phyloP scores from a whole-genome alignment of 1,140 invertebrate species.

The Prorops nasuta region DNA sequence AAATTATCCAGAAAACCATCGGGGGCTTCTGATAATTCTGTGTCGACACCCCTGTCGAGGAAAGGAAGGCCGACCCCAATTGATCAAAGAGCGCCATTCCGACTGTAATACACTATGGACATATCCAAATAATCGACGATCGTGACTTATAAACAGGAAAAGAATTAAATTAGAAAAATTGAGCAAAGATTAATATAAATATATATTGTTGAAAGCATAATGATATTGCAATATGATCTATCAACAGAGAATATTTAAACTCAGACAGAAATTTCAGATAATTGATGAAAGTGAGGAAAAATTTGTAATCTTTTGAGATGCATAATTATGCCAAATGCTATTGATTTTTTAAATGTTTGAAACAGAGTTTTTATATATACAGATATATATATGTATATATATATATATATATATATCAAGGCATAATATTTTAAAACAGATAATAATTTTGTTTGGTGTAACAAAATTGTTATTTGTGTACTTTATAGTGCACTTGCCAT shows the following conservation, averaged over 20 bases:
- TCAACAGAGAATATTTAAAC: conserved; percentile 3
- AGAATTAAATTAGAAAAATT: background rate
- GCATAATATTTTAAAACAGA: background rate
- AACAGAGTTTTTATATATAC: background rate
- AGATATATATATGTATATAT: background rate
- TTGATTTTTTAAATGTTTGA: background rate
- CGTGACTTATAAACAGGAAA: background rate
- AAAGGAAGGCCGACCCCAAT: conserved; percentile 60
- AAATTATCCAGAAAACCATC: conserved; percentile 62
- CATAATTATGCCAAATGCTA: background rate
- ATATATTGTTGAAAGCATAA: too few species aligned
- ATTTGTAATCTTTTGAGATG: too few species aligned
- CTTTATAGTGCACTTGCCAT: background rate
- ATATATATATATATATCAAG: background rate
- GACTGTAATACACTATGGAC: conserved; percentile 59
- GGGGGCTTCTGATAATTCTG: conserved; percentile 63
- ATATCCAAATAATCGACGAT: background rate
- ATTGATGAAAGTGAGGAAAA: too few species aligned
- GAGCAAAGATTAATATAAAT: conserved; percentile 4
- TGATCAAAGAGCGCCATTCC: conserved; percentile 65
- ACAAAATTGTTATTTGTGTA: background rate
- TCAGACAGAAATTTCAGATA: too few species aligned
- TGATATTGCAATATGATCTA: conserved; percentile 3
- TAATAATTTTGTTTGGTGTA: background rate
- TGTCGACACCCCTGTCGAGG: conserved; percentile 50